These are phyloP conservation scores for Microcebus lehilahytsara DNA, from an alignment of 2,113 vertebrate genomes.

Conservation along the genomic window DNA sequence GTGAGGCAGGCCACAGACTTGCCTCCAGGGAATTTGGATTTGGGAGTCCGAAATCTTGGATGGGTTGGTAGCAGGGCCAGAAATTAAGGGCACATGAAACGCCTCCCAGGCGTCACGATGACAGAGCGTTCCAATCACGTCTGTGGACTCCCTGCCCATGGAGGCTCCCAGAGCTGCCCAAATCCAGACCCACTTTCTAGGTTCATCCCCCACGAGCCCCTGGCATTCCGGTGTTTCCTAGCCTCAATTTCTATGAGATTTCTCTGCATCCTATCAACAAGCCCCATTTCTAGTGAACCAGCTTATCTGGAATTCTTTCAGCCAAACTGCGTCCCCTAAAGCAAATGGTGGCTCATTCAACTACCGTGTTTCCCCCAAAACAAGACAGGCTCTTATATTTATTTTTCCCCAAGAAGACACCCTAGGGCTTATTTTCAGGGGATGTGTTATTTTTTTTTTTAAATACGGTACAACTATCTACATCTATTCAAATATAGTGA, in stretches of 20 bases:
- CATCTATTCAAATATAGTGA: too few species aligned
- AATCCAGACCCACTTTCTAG: neutral
- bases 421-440: too few species aligned
- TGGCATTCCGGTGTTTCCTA: neutral
- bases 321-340: neutral
- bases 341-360: neutral
- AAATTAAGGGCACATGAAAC: neutral
- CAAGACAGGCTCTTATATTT: too few species aligned
- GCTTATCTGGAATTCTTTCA: neutral
- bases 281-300: neutral
- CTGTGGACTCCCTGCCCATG: too few species aligned
- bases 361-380: too few species aligned
- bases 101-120: neutral
- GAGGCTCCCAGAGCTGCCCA: neutral
- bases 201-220: neutral
- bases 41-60: neutral
- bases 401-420: too few species aligned
- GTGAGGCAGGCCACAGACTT: neutral
- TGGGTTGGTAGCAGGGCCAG: neutral
- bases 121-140: neutral
- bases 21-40: neutral
- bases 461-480: too few species aligned
- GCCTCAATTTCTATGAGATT: neutral
- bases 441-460: too few species aligned
- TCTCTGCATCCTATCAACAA: neutral